phyloP scores from a whole-genome alignment of 2,888 invertebrate species.

The Lamellibrachia satsuma region DNA sequence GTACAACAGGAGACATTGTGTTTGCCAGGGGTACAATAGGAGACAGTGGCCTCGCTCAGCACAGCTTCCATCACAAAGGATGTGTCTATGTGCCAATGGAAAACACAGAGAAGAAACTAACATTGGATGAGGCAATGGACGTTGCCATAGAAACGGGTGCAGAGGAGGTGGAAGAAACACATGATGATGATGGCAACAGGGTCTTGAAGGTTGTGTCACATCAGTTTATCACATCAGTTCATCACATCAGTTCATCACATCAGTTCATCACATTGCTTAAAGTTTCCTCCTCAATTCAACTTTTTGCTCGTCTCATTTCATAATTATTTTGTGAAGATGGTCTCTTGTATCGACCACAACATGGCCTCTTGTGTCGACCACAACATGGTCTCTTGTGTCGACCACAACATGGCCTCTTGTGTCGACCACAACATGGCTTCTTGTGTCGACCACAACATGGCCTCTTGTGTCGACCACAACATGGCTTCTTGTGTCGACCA shows the following conservation, averaged over 20 bases:
- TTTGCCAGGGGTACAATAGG: slow-evolving; percentile 34
- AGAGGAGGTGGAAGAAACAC: slow-evolving; percentile 51
- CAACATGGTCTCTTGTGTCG: no score
- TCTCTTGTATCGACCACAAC: no score
- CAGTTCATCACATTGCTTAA: not conserved
- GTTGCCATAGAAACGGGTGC: slow-evolving; percentile 55
- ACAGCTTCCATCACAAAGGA: slow-evolving; percentile 49
- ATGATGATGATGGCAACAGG: slow-evolving; percentile 38
- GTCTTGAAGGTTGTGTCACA: slow-evolving; percentile 29
- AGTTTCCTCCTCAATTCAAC: no score
- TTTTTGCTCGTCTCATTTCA: no score
- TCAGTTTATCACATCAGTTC: not conserved
- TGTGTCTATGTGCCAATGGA: slow-evolving; percentile 44
- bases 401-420: no score
- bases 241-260: not conserved
- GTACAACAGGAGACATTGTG: slow-evolving; percentile 35
- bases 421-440: no score
- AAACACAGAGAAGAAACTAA: not conserved
- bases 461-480: no score
- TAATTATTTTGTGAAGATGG: no score
- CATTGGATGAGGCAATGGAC: slow-evolving; percentile 50
- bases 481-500: no score
- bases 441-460: no score
- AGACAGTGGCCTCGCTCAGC: slow-evolving; percentile 33
- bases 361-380: no score